A percentile compares a stretch with the other conserved stretches of the same genome.
phyloP scores from a whole-genome alignment of 2,888 invertebrate species.

The Amphimallon solstitiale region DNA sequence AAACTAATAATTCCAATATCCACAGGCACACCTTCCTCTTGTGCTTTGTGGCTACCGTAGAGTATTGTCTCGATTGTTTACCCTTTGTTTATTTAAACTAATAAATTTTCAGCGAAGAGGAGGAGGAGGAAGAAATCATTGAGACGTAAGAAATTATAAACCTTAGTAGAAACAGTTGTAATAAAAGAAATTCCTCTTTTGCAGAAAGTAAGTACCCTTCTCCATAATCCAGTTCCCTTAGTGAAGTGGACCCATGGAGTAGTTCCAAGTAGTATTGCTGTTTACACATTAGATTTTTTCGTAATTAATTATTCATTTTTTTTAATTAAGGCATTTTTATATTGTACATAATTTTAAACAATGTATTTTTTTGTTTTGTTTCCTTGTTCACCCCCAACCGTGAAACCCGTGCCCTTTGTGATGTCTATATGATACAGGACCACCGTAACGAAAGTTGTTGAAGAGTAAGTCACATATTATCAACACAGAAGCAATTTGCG shows the following conservation, averaged over 20 bases:
- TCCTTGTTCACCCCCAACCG: conserved; percentile 54
- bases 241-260: conserved; percentile 21
- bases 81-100: conserved; percentile 48
- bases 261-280: conserved; percentile 1
- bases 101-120: conserved; percentile 69
- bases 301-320: conserved; percentile 4
- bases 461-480: conserved; percentile 57
- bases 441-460: conserved; percentile 57
- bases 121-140: conserved; percentile 82
- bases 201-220: conserved; percentile 66
- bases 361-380: conserved; percentile 53
- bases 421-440: conserved; percentile 54
- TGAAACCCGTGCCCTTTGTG: conserved; percentile 51
- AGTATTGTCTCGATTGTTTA: conserved; percentile 36
- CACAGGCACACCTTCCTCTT: conserved; percentile 37
- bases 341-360: conserved; percentile 53
- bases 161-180: not conserved
- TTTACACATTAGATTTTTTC: not conserved
- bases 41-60: conserved; percentile 44
- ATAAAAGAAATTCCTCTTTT: conserved; percentile 57
- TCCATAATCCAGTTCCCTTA: conserved; percentile 12
- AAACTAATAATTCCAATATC: conserved; percentile 30
- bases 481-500: conserved; percentile 35
- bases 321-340: conserved; percentile 43
- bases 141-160: conserved; percentile 73